Evolutionary conservation across 2,113 vertebrate genomes (phyloP).

Genomic region (Symphodus melops): DNA sequence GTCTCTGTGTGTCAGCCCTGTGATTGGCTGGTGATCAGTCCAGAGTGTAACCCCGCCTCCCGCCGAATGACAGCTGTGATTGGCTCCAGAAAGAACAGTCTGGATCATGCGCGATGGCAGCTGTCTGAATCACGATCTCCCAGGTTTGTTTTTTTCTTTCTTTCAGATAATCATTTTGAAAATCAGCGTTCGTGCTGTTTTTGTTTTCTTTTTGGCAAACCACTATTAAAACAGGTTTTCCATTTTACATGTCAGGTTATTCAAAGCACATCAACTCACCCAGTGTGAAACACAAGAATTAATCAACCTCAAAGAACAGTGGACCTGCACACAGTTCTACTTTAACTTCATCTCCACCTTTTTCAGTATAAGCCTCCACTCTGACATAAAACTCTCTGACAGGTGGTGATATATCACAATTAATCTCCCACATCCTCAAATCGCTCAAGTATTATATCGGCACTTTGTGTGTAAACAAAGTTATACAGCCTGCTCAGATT

Average conservation of each 20-base stretch:
- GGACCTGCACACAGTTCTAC: not conserved
- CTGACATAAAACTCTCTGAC: constrained; percentile 42
- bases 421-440: constrained; percentile 46
- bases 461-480: constrained; percentile 51
- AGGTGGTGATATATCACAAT: constrained; percentile 53
- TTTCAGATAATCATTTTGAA: not conserved
- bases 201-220: not conserved
- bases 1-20: too few relatives aligned
- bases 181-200: constrained; percentile 18
- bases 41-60: too few relatives aligned
- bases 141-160: constrained; percentile 39
- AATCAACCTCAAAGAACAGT: not conserved
- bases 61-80: too few relatives aligned
- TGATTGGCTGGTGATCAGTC: too few relatives aligned
- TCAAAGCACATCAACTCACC: not conserved
- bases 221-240: not conserved
- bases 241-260: not conserved
- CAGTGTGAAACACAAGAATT: not conserved
- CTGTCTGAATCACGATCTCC: constrained; percentile 10
- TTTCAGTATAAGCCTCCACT: constrained; percentile 31
- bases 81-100: too few relatives aligned
- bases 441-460: constrained; percentile 48
- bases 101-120: not conserved
- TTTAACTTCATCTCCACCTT: constrained; percentile 42
- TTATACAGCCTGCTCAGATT: constrained; percentile 32